Evolutionary conservation across 2,888 invertebrate species (phyloP).

Genomic region (Lamproptera curius): DNA sequence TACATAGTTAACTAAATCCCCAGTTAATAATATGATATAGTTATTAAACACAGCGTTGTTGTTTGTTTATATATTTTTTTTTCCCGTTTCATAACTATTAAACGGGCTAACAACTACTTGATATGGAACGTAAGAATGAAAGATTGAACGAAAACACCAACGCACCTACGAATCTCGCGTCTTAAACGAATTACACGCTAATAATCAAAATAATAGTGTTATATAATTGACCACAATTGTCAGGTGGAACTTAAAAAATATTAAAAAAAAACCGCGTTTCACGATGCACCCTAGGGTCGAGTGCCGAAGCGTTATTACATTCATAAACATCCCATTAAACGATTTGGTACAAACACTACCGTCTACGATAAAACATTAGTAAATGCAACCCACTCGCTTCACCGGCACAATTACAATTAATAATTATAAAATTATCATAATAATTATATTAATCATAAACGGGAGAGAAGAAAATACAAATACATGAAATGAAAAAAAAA

Average conservation of each 20-base stretch:
- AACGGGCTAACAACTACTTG: conserved; percentile 41
- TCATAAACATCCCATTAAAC: conserved; percentile 48
- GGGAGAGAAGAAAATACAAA: no score
- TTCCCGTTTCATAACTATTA: conserved; percentile 23
- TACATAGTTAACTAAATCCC: conserved; percentile 53
- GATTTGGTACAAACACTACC: conserved; percentile 73
- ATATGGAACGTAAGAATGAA: conserved; percentile 59
- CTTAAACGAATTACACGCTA: conserved; percentile 42
- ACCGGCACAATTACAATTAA: conserved; percentile 43
- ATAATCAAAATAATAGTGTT: conserved; percentile 33
- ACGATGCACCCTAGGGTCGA: neutral
- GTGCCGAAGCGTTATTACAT: neutral
- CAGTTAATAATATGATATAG: conserved; percentile 47
- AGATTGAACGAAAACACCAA: conserved; percentile 22
- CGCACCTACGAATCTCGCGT: conserved; percentile 41
- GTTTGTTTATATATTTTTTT: conserved; percentile 36
- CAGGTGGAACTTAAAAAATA: conserved; percentile 45
- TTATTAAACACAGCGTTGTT: conserved; percentile 56
- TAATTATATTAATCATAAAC: conserved; percentile 21
- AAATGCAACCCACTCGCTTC: conserved; percentile 71
- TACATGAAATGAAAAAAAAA: conserved; percentile 31
- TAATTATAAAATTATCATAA: no score
- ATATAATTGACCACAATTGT: conserved; percentile 63
- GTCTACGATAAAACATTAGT: conserved; percentile 73
- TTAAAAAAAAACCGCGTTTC: conserved; percentile 14